A percentile compares a stretch with the other conserved stretches of the same genome.
Evolutionary conservation across 2,888 invertebrate species (phyloP).

Genomic region (Schizaphis graminum): DNA sequence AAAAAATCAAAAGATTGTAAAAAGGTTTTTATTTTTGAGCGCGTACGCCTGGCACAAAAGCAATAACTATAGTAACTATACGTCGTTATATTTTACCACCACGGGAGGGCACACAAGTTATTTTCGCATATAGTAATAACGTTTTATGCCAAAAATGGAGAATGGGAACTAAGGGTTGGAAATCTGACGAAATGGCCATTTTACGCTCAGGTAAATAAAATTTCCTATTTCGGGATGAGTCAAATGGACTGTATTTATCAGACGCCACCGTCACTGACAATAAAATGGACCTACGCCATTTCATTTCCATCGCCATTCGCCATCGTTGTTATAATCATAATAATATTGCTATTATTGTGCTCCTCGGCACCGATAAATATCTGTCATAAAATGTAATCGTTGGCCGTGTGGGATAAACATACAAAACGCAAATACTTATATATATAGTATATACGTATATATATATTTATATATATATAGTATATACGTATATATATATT

Average conservation of each 20-base stretch:
- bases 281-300: slow-evolving; percentile 12
- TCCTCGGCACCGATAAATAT: not conserved
- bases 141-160: slow-evolving; percentile 2
- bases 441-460: no score
- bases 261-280: not conserved
- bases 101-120: not conserved
- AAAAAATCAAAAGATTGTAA: not conserved
- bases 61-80: not conserved
- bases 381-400: not conserved
- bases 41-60: not conserved
- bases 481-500: no score
- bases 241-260: slow-evolving; percentile 26
- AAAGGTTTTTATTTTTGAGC: not conserved
- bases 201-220: slow-evolving; percentile 30
- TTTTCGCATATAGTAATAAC: slow-evolving; percentile 17
- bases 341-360: slow-evolving; percentile 9
- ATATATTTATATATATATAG: no score
- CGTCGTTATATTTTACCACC: not conserved
- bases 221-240: not conserved
- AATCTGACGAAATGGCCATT: slow-evolving; percentile 1
- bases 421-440: not conserved
- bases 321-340: slow-evolving; percentile 21
- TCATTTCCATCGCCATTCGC: slow-evolving; percentile 6
- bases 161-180: not conserved
- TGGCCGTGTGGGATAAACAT: not conserved